These are phyloP conservation scores for Callosobruchus maculatus DNA, from an alignment of 2,888 invertebrate genomes.

Conservation along the genomic window DNA sequence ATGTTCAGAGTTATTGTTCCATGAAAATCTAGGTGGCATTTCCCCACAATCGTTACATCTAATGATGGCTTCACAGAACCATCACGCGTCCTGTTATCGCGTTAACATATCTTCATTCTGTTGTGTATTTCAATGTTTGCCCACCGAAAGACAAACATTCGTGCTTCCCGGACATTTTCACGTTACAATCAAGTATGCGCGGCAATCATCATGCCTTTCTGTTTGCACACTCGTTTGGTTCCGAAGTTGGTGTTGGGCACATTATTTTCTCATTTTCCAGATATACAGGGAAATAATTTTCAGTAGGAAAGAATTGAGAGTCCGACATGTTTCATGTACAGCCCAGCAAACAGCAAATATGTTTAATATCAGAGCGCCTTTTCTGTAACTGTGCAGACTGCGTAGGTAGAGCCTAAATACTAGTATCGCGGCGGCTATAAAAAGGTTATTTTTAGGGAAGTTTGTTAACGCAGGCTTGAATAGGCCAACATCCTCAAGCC, in stretches of 20 bases:
- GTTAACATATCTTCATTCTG: background rate
- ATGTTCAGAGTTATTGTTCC: background rate
- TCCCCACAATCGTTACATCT: background rate
- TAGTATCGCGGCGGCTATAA: too few species aligned
- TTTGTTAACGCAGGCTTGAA: too few species aligned
- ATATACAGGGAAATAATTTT: background rate
- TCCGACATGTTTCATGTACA: too few species aligned
- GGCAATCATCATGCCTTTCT: background rate
- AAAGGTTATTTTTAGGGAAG: too few species aligned
- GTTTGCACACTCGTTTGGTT: background rate
- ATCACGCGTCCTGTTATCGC: background rate
- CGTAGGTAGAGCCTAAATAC: too few species aligned
- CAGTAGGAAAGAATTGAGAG: too few species aligned
- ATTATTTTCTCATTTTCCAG: background rate
- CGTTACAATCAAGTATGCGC: background rate
- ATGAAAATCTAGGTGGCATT: background rate
- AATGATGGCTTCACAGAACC: background rate
- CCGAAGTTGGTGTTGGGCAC: background rate
- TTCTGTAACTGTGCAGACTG: too few species aligned
- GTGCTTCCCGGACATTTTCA: background rate
- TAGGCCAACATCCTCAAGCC: too few species aligned
- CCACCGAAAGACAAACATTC: background rate
- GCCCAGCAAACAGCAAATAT: too few species aligned
- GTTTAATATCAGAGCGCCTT: too few species aligned
- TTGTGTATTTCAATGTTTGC: background rate